Evolutionary conservation across 2,113 vertebrate genomes (phyloP), one percentile per base, ranked within the genome.

Genomic region (Pituophis catenifer): DNA sequence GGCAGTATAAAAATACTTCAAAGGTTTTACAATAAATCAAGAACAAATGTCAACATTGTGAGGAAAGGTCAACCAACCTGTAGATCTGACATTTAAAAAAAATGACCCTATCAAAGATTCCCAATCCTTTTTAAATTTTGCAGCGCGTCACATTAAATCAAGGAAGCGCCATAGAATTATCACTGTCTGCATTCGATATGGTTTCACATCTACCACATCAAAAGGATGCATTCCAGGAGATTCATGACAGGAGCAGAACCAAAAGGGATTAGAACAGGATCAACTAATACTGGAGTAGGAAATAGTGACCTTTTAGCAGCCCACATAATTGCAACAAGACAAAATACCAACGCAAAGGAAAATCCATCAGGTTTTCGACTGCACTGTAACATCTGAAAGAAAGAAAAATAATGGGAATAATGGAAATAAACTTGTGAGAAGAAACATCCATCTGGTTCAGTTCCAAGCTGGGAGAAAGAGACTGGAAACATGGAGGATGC

Each of bases 231-330:
- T 38, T 59, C 0, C 0, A 23, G 88, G 94, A 94, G 94, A 55
- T 94, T 92, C 7, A 92, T 88, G n/a, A 11, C 90, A 89, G 59
- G 9, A 58, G 1, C 44, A 75, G 23, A 86, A 52, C 93, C 57
- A 85, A 33, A 53, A 75, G 86, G 11, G 88, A 1, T 75, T 88
- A 92, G 44, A 38, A 48, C 17, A 75, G 94, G 92, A 38, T 1
- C 8, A 59, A 4, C 0, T 59, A 57, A 58, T 0, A 0, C 38
- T 85, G 9, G 29, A 89, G 87, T 13, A 54, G 38, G 12, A 65
- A 94, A 55, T 48, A 48, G 11, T 88, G 81, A 92, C 2, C 48
- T 92, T 48, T 95, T 92, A 92, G 38, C 62, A 95, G 92, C 12
- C 91, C 86, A 90, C 44, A 3, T 38, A 87, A 0, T n/a, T 92